Conservation (phyloP, 2,888 invertebrate species). For the Drymonia ruficornis region DNA sequence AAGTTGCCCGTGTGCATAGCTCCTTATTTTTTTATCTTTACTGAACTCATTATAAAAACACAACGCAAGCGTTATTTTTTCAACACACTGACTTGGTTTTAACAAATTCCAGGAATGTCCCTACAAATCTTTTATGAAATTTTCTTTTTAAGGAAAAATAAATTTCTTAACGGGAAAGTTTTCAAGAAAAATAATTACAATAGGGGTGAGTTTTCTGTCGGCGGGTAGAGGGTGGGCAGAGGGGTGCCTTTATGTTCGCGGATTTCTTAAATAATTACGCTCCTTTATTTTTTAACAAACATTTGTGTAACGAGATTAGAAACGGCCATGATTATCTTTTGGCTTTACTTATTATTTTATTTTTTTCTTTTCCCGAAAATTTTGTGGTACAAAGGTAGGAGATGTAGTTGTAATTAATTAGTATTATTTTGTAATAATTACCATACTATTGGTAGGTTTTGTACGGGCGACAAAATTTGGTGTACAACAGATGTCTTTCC, state of each 20-base stretch:
- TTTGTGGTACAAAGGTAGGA: not conserved
- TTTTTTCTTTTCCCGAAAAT: constrained; percentile 26
- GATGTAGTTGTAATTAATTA: not conserved
- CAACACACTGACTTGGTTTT: not conserved
- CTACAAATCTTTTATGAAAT: constrained; percentile 24
- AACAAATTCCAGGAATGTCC: constrained; percentile 30
- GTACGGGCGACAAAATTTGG: too few relatives aligned
- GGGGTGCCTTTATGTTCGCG: constrained; percentile 51
- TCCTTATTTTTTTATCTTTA: too few relatives aligned
- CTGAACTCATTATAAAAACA: too few relatives aligned
- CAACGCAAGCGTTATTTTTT: too few relatives aligned
- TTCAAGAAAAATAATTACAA: constrained; percentile 80
- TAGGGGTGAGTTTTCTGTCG: constrained; percentile 57
- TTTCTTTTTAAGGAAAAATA: constrained; percentile 48
- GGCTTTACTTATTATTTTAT: constrained; percentile 42
- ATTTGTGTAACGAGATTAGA: constrained; percentile 73
- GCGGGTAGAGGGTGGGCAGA: constrained; percentile 35
- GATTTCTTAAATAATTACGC: constrained; percentile 76
- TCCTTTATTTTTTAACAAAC: constrained; percentile 68
- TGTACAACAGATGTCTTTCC: too few relatives aligned
- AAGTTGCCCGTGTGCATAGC: too few relatives aligned
- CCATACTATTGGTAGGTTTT: too few relatives aligned
- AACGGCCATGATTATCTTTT: constrained; percentile 61
- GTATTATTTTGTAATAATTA: too few relatives aligned
- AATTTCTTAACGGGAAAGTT: constrained; percentile 64